phyloP scores from a whole-genome alignment of 2,797 vertebrate species.

The Serranus cabrilla region DNA sequence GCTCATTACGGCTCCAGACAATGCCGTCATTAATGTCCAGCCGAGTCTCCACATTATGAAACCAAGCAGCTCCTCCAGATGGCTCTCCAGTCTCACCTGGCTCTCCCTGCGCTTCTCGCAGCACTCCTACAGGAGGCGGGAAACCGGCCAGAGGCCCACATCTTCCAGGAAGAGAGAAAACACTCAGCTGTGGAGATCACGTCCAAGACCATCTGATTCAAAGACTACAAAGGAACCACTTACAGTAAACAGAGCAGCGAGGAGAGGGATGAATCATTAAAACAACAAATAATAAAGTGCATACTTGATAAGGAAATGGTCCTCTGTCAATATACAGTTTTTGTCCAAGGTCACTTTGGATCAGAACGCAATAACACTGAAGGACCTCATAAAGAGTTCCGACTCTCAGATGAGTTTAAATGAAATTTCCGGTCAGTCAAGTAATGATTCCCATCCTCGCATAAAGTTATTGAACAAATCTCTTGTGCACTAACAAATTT shows the following conservation, averaged over 20 bases:
- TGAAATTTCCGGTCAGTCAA: constrained; percentile 10
- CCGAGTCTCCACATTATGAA: constrained; percentile 49
- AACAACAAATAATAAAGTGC: constrained; percentile 21
- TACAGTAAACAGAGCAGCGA: constrained; percentile 28
- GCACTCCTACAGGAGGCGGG: constrained; percentile 47
- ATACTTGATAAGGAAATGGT: constrained; percentile 17
- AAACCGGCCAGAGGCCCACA: constrained; percentile 44
- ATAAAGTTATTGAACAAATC: neutral
- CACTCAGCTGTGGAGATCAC: constrained; percentile 34
- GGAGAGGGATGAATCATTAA: constrained; percentile 21
- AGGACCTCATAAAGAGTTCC: constrained; percentile 15
- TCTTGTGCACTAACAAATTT: neutral
- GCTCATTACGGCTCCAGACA: constrained; percentile 55
- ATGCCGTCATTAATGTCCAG: constrained; percentile 63
- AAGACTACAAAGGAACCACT: constrained; percentile 35
- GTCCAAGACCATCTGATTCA: neutral
- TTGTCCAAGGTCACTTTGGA: constrained; percentile 28
- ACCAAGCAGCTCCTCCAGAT: constrained; percentile 67
- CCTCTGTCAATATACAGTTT: constrained; percentile 19
- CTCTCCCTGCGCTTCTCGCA: constrained; percentile 45
- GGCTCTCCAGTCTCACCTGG: constrained; percentile 69
- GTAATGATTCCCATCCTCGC: constrained; percentile 1
- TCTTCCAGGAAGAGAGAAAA: constrained; percentile 40
- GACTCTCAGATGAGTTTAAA: constrained; percentile 1
- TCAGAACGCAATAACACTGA: constrained; percentile 16